These are phyloP conservation scores for Pyrochroa serraticornis DNA, from an alignment of 2,888 invertebrate species.

Conservation along the genomic window DNA sequence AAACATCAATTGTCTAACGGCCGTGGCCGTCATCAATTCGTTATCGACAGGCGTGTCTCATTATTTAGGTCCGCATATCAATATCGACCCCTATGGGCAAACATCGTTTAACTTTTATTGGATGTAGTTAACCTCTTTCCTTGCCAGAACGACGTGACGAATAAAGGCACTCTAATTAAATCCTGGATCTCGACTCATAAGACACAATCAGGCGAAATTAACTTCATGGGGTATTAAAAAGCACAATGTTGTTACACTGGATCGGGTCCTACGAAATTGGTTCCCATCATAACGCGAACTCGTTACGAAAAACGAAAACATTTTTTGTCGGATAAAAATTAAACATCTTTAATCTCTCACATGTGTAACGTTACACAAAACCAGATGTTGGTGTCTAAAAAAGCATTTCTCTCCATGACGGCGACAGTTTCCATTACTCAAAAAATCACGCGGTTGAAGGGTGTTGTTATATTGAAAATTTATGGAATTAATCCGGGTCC, in stretches of 20 bases:
- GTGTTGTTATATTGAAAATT: too few species aligned
- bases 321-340: too few species aligned
- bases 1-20: constrained; percentile 1
- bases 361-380: too few species aligned
- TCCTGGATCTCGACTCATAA: constrained; percentile 7
- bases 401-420: too few species aligned
- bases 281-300: constrained; percentile 1
- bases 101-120: constrained; percentile 31
- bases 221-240: constrained; percentile 21
- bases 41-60: background rate
- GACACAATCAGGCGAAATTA: constrained; percentile 18
- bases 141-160: constrained; percentile 17
- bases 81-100: constrained; percentile 21
- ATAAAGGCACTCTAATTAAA: constrained; percentile 27
- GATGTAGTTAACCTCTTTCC: constrained; percentile 24
- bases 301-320: constrained; percentile 6
- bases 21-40: constrained; percentile 4
- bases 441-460: too few species aligned
- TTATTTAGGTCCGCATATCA: constrained; percentile 16
- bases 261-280: constrained; percentile 3
- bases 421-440: too few species aligned
- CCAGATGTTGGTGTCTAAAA: too few species aligned
- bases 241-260: constrained; percentile 7
- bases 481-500: too few species aligned
- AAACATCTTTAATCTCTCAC: too few species aligned